Base-by-base conservation (phyloP, 2,113 vertebrate species). In the Butorides virescens region DNA sequence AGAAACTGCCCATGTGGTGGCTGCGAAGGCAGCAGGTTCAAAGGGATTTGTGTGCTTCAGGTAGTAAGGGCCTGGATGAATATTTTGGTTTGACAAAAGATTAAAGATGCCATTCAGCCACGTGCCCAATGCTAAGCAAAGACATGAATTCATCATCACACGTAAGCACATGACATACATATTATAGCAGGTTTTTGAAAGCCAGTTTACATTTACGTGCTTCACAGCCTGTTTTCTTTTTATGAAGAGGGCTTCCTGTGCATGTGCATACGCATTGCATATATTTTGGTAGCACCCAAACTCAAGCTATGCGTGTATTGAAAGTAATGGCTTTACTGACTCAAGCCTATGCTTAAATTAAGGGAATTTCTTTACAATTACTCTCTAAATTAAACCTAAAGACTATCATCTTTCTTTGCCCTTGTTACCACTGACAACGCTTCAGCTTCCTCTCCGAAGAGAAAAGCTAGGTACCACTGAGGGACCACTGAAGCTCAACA, bases 1-100 rank as follows among this genome's bases (percentile, higher is more conserved):
- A 39, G n/a, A 50, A 85, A 30, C 22, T 27, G 27, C 22, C 26
- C 3, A 17, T 6, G 26, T 2, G 16, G 13, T 13, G n/a, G 27
- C 25, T 55, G n/a, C 16, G 6, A 29, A 63, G 34, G 20, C 50
- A 62, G 36, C 5, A 4, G 10, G 32, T 50, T 62, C 58, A 32
- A 52, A 58, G 55, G 50, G 34, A 5, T 34, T 9, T 1, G 9
- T 6, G 16, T 30, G 16, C 16, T 13, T 1, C 0, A 20, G 52
- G 49, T 29, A 15, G 6, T 11, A 11, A 47, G 70, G 27, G 16
- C 27, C 49, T 32, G 25, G 8, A 36, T 27, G 36, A 67, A 23
- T 17, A 29, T 63, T 84, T 84, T 39, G 9, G 9, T 26, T 88
- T 52, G 39, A n/a, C 13, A 10, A 22, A 47, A 25, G 11, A 55